Evolutionary conservation across 2,888 invertebrate genomes (phyloP), one percentile per base, ranked within the genome.

Genomic region (Phyto melanocephala): DNA sequence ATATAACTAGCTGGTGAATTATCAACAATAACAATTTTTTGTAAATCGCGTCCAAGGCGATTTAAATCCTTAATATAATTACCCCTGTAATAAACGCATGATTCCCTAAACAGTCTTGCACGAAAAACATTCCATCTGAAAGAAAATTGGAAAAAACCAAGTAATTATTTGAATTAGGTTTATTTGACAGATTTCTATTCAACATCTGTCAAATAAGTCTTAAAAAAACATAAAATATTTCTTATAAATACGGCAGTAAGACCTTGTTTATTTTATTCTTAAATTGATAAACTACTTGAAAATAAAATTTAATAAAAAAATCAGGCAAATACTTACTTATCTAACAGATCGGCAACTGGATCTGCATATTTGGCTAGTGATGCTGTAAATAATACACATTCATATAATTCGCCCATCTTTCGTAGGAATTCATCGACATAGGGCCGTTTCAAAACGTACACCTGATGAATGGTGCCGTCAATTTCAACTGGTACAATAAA

Each of bases 401-500:
- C 99, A 93, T 98, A 99, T 85, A 99, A 93, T 92, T 99, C 98
- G 80, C 99, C 99, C 95, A 99, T 98, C 88, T 97, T 95, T 90
- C 97, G 96, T 84, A 99, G 94, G 92, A 99, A 99, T 92, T 99
- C 99, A 92, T 99, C 99, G 70, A 99, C 99, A 92, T 98, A 97
- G 91, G 99, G 99, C 93, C 99, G 94, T 93, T 99, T 99, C 91
- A 99, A 93, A 84, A 99, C 99, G 92, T 99, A 99, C 88, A 97
- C 97, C 92, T 99, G 99, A 92, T 99, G 99, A 84, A 98, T 96
- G 63, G 98, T 97, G 86, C 99, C 99, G 92, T 99, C 99, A 89
- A 99, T 99, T 93, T 99, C 99, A 83, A 99, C 99, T 83, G 99
- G 99, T 90, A 99, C 99, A 89, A 99, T 97, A 93, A 99, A 99